A percentile compares a stretch with the other conserved stretches of the same genome.
These are phyloP conservation scores for Cryptotis parvus DNA, from an alignment of 2,113 vertebrate species.

Conservation along the genomic window DNA sequence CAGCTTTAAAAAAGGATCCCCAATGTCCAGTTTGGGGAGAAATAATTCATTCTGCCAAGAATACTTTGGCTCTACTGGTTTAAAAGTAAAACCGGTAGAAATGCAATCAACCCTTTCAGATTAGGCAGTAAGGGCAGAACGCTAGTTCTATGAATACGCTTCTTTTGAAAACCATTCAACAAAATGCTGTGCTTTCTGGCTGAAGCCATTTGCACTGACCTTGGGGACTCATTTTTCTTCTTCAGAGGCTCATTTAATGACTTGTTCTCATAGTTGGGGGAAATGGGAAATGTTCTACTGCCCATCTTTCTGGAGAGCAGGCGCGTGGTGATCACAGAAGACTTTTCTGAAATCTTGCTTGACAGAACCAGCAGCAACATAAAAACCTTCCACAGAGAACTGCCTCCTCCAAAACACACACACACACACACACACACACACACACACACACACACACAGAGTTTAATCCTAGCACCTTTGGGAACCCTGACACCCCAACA, in stretches of 20 bases:
- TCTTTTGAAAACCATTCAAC: slow-evolving; percentile 37
- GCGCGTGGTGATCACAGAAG: slow-evolving; percentile 64
- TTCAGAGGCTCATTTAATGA: slow-evolving; percentile 63
- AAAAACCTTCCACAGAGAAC: slow-evolving; percentile 73
- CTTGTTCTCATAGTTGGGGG: slow-evolving; percentile 59
- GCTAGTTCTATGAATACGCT: slow-evolving; percentile 55
- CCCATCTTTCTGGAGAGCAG: slow-evolving; percentile 75
- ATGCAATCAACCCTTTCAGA: neutral
- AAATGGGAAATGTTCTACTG: slow-evolving; percentile 70
- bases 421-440: too few species aligned
- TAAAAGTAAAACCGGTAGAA: slow-evolving; percentile 20
- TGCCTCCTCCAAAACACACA: slow-evolving; percentile 12
- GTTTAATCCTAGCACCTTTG: slow-evolving; percentile 63
- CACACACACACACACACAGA: neutral
- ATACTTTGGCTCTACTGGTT: slow-evolving; percentile 4
- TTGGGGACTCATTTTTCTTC: slow-evolving; percentile 55
- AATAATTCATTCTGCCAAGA: slow-evolving; percentile 29
- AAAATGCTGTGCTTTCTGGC: slow-evolving; percentile 52
- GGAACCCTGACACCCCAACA: slow-evolving; percentile 54
- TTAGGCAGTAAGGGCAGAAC: slow-evolving; percentile 25
- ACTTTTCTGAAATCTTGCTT: slow-evolving; percentile 65
- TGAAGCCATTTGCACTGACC: neutral
- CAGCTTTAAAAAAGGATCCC: neutral
- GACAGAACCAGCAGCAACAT: slow-evolving; percentile 39
- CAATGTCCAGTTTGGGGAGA: neutral